phyloP scores from a whole-genome alignment of 2,113 vertebrate species.

The Orthonyx spaldingii region DNA sequence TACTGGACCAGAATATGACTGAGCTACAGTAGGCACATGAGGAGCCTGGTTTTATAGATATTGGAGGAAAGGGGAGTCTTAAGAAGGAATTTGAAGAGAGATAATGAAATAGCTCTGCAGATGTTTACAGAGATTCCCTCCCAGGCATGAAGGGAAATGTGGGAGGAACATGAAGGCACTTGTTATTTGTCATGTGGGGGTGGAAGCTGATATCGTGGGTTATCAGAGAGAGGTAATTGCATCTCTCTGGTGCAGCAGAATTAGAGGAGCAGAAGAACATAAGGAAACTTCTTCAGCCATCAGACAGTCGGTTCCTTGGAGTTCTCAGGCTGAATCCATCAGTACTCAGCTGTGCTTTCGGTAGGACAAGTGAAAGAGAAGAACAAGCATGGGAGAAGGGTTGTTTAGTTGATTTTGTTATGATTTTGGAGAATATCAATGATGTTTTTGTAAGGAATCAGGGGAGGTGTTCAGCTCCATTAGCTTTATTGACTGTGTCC shows the following conservation, averaged over 20 bases:
- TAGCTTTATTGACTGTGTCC: not conserved
- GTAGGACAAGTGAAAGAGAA: not conserved
- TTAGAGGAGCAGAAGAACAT: not conserved
- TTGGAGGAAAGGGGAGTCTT: not conserved
- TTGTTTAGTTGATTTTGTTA: not conserved
- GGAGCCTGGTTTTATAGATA: not conserved
- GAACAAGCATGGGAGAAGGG: not conserved
- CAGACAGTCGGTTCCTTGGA: accelerated
- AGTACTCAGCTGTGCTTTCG: not conserved
- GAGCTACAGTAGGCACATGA: not conserved
- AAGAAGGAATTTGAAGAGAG: not conserved
- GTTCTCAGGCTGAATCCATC: not conserved
- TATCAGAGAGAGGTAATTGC: not conserved
- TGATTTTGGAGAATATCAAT: not conserved
- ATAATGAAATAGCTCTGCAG: conserved; percentile 14
- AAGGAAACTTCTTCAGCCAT: not conserved
- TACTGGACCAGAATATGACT: not conserved
- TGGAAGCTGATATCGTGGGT: not conserved
- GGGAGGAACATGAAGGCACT: conserved; percentile 14
- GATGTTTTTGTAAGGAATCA: not conserved
- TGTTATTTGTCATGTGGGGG: conserved; percentile 16
- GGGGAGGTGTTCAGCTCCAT: not conserved
- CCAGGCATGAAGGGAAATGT: conserved; percentile 7
- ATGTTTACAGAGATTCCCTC: conserved; percentile 22
- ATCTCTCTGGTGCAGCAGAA: not conserved